Evolutionary conservation across 1,140 invertebrate genomes (phyloP).

Genomic region (Lucilia cuprina): DNA sequence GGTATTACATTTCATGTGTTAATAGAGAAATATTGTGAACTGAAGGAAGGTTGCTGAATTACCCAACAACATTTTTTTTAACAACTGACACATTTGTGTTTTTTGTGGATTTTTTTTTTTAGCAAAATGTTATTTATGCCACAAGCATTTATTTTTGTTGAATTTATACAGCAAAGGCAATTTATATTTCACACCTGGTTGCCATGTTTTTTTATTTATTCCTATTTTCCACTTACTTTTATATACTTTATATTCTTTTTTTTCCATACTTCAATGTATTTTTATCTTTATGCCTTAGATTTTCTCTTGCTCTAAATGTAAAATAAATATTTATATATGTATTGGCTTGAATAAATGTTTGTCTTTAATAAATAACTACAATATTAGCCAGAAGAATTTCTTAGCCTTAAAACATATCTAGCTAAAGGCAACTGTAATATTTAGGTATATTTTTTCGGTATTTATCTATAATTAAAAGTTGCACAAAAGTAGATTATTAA

Average conservation of each 20-base stretch:
- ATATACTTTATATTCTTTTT: not conserved
- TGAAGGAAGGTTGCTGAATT: not conserved
- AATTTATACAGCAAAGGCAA: not conserved
- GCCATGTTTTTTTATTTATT: not conserved
- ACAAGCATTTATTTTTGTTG: not conserved
- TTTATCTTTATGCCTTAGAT: not conserved
- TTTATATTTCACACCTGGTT: constrained; percentile 31
- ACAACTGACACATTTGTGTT: not conserved
- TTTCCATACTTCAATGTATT: not conserved
- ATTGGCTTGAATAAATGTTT: not conserved
- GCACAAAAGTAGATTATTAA: no score
- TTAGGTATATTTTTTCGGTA: no score
- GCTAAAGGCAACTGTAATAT: no score
- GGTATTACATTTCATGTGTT: not conserved
- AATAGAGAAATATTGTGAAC: not conserved
- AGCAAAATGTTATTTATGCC: not conserved
- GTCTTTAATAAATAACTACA: no score
- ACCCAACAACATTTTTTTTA: not conserved
- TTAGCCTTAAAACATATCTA: no score
- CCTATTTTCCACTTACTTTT: not conserved
- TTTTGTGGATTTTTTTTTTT: not conserved
- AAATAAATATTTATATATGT: not conserved
- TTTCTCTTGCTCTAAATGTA: not conserved
- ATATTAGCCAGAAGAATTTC: no score
- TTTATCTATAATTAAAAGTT: no score